A percentile compares a stretch with the other conserved stretches of the same genome.
These are phyloP conservation scores for Eriocheir sinensis DNA, from an alignment of 1,140 invertebrate genomes.

Conservation along the genomic window DNA sequence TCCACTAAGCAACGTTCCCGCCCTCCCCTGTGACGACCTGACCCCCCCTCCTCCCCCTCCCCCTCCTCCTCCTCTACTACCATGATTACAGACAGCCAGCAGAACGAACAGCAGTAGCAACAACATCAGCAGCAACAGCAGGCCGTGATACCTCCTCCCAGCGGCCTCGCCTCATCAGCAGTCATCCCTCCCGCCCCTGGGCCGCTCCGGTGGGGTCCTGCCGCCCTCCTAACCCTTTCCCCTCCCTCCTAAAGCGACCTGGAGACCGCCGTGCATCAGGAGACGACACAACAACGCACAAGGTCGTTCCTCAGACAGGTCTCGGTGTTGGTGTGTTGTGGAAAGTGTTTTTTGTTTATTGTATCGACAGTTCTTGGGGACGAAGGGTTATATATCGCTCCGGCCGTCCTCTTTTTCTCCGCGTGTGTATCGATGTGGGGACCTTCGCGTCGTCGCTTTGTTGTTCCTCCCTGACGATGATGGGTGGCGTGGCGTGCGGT, in stretches of 20 bases:
- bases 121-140: not conserved
- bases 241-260: no score
- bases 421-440: not conserved
- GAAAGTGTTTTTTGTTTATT: constrained; percentile 16
- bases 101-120: not conserved
- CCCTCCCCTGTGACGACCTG: constrained; percentile 3
- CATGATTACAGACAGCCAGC: not conserved
- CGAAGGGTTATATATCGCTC: not conserved
- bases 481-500: not conserved
- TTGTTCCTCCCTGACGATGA: not conserved
- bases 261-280: not conserved
- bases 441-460: not conserved
- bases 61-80: constrained; percentile 4
- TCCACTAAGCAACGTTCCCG: constrained; percentile 25
- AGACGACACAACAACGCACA: not conserved
- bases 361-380: not conserved
- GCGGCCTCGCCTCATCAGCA: constrained; percentile 34
- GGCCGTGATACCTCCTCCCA: not conserved
- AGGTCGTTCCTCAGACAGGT: not conserved
- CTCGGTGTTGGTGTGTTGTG: not conserved
- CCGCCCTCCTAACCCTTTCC: no score
- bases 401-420: not conserved
- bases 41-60: not conserved
- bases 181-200: not conserved
- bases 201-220: not conserved